A percentile compares a stretch with the other conserved stretches of the same genome.
These are phyloP conservation scores for Trichechus manatus DNA, from an alignment of 2,113 vertebrate genomes.

Conservation along the genomic window DNA sequence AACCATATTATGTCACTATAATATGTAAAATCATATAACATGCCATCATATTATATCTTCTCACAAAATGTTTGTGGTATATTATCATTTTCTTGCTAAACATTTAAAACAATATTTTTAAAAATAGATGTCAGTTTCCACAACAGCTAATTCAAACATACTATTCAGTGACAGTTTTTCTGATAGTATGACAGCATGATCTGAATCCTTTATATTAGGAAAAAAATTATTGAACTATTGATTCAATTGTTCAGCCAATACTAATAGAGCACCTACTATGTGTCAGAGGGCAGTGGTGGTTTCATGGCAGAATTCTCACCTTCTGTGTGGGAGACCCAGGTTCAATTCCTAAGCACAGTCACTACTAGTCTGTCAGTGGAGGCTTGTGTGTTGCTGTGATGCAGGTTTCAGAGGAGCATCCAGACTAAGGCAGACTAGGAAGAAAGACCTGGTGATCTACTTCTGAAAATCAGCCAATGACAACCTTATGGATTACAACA, in stretches of 20 bases:
- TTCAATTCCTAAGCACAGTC: background rate
- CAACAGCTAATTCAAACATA: background rate
- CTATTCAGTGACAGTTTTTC: background rate
- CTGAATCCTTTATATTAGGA: background rate
- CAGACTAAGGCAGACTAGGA: background rate
- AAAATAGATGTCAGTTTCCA: background rate
- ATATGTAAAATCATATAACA: background rate
- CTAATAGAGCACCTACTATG: background rate
- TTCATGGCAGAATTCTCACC: background rate
- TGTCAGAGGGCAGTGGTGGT: background rate
- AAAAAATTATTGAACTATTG: background rate
- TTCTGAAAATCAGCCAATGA: background rate
- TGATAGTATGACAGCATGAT: background rate
- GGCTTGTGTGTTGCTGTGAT: background rate
- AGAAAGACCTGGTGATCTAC: background rate
- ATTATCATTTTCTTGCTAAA: background rate
- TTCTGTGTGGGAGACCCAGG: background rate
- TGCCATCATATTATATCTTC: background rate
- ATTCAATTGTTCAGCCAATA: background rate
- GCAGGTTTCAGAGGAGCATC: background rate
- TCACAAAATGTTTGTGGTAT: background rate
- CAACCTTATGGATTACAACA: background rate
- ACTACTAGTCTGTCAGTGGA: background rate
- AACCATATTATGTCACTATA: background rate
- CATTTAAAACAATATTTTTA: background rate